A percentile compares a stretch with the other conserved stretches of the same genome.
phyloP scores from a whole-genome alignment of 2,888 invertebrate genomes.

The Agrotis exclamationis region DNA sequence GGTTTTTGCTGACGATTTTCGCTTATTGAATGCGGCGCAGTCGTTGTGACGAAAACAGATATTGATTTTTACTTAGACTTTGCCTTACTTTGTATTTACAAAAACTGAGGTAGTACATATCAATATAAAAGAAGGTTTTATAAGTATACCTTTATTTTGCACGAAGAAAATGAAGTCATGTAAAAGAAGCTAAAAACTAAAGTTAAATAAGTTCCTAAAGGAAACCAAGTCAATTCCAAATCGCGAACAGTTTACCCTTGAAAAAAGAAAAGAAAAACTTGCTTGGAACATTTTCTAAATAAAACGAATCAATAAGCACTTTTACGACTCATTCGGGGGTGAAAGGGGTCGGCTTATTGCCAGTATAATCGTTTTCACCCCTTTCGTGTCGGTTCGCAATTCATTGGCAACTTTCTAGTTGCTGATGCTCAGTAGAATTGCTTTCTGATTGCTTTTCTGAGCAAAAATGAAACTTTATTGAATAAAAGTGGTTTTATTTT shows the following conservation, averaged over 20 bases:
- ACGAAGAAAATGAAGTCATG: slow-evolving; percentile 5
- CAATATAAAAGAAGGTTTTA: neutral
- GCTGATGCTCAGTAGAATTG: slow-evolving; percentile 58
- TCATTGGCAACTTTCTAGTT: slow-evolving; percentile 64
- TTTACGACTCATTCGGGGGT: slow-evolving; percentile 61
- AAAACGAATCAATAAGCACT: slow-evolving; percentile 67
- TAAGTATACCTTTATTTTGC: slow-evolving; percentile 5
- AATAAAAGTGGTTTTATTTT: slow-evolving; percentile 34
- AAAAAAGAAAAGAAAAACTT: slow-evolving; percentile 41
- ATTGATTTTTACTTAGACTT: slow-evolving; percentile 37
- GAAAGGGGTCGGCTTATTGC: slow-evolving; percentile 64
- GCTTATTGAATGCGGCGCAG: slow-evolving; percentile 16
- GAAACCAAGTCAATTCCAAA: slow-evolving; percentile 24
- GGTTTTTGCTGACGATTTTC: slow-evolving; percentile 36
- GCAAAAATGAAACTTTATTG: slow-evolving; percentile 46
- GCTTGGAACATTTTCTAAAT: slow-evolving; percentile 51
- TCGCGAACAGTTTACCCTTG: slow-evolving; percentile 45
- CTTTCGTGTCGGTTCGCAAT: slow-evolving; percentile 58
- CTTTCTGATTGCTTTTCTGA: slow-evolving; percentile 66
- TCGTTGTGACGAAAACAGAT: slow-evolving; percentile 43
- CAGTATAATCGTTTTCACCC: slow-evolving; percentile 65
- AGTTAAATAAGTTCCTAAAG: slow-evolving; percentile 25
- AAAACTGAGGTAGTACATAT: neutral
- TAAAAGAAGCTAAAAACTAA: slow-evolving; percentile 13
- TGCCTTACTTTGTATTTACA: neutral